Evolutionary conservation across 2,888 invertebrate species (phyloP).

Genomic region (Ceriagrion tenellum): DNA sequence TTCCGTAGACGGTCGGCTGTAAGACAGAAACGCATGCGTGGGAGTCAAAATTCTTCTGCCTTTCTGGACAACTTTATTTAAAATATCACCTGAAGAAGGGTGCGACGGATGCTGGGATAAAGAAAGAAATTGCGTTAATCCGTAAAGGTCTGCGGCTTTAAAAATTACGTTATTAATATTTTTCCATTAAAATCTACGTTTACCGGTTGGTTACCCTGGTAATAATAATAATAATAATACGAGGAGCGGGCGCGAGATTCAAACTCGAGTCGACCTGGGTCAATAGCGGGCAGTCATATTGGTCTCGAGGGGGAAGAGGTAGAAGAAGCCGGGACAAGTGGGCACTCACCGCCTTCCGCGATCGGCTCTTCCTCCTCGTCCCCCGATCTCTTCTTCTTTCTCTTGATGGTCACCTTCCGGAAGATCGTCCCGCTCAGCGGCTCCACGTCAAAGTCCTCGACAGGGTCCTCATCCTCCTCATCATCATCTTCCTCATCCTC

Average conservation of each 20-base stretch:
- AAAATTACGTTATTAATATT: too few relatives aligned
- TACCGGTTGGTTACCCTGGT: not conserved
- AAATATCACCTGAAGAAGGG: too few relatives aligned
- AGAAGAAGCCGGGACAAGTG: not conserved
- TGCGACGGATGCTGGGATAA: too few relatives aligned
- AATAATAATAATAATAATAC: too few relatives aligned
- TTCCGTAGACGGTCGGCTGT: too few relatives aligned
- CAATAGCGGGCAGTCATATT: not conserved
- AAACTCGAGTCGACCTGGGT: not conserved
- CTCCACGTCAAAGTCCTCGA: slow-evolving; percentile 79
- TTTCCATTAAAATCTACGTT: not conserved
- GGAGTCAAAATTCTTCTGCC: too few relatives aligned
- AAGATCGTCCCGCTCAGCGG: slow-evolving; percentile 84
- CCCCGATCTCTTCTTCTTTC: slow-evolving; percentile 76
- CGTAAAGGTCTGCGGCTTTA: too few relatives aligned
- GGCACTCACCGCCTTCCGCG: slow-evolving; percentile 76
- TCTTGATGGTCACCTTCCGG: slow-evolving; percentile 83
- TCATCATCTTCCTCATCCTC: slow-evolving; percentile 29
- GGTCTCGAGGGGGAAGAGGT: not conserved
- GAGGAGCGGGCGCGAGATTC: not conserved
- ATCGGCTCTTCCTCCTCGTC: slow-evolving; percentile 72
- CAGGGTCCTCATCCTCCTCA: slow-evolving; percentile 34
- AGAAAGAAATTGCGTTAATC: too few relatives aligned
- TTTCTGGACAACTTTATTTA: too few relatives aligned
- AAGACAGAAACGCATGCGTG: too few relatives aligned